phyloP scores from a whole-genome alignment of 2,113 vertebrate genomes.

The Hemibagrus wyckioides region DNA sequence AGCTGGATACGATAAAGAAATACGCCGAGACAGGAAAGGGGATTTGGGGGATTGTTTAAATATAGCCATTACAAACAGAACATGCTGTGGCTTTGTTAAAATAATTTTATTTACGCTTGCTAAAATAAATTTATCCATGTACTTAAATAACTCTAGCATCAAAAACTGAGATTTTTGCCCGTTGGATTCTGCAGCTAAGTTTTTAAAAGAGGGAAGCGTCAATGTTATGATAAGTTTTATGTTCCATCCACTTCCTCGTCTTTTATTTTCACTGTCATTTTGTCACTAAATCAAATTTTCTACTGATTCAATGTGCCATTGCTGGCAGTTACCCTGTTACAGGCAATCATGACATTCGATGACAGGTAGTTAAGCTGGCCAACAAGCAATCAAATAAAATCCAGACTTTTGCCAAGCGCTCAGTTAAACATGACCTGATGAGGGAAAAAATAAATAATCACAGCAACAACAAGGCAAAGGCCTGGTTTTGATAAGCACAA shows the following conservation, averaged over 20 bases:
- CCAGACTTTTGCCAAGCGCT: slow-evolving; percentile 52
- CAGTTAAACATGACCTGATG: slow-evolving; percentile 66
- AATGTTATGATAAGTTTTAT: not conserved
- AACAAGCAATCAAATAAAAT: slow-evolving; percentile 57
- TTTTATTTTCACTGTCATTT: slow-evolving; percentile 20
- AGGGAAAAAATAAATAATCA: slow-evolving; percentile 28
- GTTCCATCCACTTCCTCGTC: not conserved
- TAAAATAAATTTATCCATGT: not conserved
- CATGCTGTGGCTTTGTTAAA: slow-evolving; percentile 30
- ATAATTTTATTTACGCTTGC: slow-evolving; percentile 11
- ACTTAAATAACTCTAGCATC: not conserved
- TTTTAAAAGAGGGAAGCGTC: not conserved
- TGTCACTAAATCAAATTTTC: slow-evolving; percentile 44
- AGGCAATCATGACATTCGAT: slow-evolving; percentile 42
- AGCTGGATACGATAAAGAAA: slow-evolving; percentile 53
- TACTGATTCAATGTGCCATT: slow-evolving; percentile 44
- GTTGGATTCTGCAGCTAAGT: not conserved
- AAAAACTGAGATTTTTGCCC: not conserved
- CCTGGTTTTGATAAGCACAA: slow-evolving; percentile 55
- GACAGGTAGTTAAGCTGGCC: slow-evolving; percentile 50
- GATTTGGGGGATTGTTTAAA: slow-evolving; percentile 49
- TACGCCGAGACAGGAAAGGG: slow-evolving; percentile 39
- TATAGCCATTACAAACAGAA: slow-evolving; percentile 43
- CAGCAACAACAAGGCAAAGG: slow-evolving; percentile 61
- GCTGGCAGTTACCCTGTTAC: slow-evolving; percentile 35